Conservation (phyloP, 2,113 vertebrate species). For the Lepidothrix coronata region DNA sequence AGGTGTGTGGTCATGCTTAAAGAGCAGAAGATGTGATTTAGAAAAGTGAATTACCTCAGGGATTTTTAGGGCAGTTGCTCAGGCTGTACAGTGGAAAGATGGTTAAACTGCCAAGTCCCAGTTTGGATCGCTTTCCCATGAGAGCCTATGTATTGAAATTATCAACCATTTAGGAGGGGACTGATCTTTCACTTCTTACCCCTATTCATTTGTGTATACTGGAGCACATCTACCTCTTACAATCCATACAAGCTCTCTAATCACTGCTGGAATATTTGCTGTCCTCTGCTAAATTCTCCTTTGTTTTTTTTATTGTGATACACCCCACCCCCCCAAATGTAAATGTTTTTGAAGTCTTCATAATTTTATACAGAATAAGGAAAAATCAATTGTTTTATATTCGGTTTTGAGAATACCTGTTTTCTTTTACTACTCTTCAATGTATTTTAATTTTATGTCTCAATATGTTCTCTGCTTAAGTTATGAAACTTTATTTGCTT, state of each 20-base stretch:
- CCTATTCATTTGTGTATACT: background rate
- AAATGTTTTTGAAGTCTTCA: background rate
- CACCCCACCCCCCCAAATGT: background rate
- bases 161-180: background rate
- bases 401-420: background rate
- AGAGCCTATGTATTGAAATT: background rate
- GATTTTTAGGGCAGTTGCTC: background rate
- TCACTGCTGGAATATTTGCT: background rate
- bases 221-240: background rate
- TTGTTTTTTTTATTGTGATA: background rate
- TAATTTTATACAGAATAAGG: background rate
- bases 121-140: background rate
- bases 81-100: background rate
- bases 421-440: background rate
- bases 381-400: background rate
- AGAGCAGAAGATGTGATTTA: background rate
- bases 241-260: background rate
- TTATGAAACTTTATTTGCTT: constrained; percentile 21
- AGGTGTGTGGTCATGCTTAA: background rate
- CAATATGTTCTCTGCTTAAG: background rate
- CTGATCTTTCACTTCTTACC: background rate
- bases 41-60: background rate
- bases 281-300: background rate
- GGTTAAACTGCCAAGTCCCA: fast-evolving
- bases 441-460: background rate